phyloP scores from a whole-genome alignment of 35 echinoderm and acorn worm genomes.

The Chiridota heheva region DNA sequence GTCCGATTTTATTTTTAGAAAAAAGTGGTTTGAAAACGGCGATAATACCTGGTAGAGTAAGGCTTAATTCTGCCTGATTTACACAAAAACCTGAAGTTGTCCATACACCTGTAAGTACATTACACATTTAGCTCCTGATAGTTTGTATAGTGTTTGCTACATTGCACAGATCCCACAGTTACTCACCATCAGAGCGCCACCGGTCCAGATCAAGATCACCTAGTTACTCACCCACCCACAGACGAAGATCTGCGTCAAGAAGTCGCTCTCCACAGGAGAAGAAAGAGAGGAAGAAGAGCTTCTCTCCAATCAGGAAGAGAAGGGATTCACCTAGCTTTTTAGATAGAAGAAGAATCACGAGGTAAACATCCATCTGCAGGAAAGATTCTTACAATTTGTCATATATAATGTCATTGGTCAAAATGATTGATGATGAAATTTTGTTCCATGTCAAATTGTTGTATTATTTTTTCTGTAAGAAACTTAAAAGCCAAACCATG shows the following conservation, averaged over 20 bases:
- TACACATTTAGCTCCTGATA: too few species aligned
- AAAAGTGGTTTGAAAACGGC: not conserved
- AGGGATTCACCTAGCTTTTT: constrained; percentile 92
- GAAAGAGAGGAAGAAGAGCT: constrained; percentile 69
- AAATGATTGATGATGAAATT: not conserved
- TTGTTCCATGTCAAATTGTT: not conserved
- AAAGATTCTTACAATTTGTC: not conserved
- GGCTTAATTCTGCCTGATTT: not conserved
- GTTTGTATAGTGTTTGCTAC: not conserved
- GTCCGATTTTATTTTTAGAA: not conserved
- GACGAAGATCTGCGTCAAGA: constrained; percentile 49
- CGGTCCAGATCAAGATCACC: constrained; percentile 59
- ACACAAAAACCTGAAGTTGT: not conserved
- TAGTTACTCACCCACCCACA: constrained; percentile 65
- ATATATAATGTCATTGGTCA: not conserved
- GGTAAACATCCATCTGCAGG: constrained; percentile 40
- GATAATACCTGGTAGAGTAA: not conserved
- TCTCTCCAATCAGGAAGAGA: constrained; percentile 91
- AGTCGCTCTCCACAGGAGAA: constrained; percentile 31
- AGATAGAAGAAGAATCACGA: constrained; percentile 92
- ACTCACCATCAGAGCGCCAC: constrained; percentile 32
- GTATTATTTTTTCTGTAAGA: not conserved
- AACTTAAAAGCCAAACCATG: not conserved
- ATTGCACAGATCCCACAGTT: not conserved
- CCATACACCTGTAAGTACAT: too few species aligned